Percentiles rank a stretch among this genome's conserved stretches.
phyloP scores from a whole-genome alignment of 2,113 vertebrate species.

The Thamnophis sirtalis region DNA sequence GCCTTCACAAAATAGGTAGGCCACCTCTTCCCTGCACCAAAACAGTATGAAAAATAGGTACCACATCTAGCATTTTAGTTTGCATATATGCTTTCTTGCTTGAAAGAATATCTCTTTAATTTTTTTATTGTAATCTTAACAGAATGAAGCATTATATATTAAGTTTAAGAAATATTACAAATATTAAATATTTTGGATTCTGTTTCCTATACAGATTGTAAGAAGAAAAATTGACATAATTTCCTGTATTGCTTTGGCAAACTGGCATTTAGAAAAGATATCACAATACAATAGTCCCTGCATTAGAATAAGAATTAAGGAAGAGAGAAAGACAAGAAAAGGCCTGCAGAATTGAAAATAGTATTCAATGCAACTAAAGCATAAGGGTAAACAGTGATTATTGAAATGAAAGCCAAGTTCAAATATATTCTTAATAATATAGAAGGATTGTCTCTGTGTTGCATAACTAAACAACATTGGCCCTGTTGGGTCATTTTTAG shows the following conservation, averaged over 20 bases:
- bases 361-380: background rate
- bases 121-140: background rate
- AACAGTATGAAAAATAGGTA: background rate
- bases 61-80: background rate
- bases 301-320: background rate
- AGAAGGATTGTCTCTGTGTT: background rate
- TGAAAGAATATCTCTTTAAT: background rate
- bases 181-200: background rate
- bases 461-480: background rate
- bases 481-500: too few relatives aligned
- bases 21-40: background rate
- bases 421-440: background rate
- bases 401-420: too few relatives aligned
- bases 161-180: background rate
- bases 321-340: background rate
- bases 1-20: background rate
- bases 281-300: background rate
- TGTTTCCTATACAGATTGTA: background rate
- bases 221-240: background rate
- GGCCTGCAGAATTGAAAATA: background rate
- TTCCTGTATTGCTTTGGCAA: background rate
- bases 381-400: background rate
- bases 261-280: background rate
- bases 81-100: background rate
- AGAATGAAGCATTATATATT: background rate